Percentiles rank a stretch among this genome's conserved stretches.
phyloP scores from a whole-genome alignment of 1,140 invertebrate species.

The Galleria mellonella region DNA sequence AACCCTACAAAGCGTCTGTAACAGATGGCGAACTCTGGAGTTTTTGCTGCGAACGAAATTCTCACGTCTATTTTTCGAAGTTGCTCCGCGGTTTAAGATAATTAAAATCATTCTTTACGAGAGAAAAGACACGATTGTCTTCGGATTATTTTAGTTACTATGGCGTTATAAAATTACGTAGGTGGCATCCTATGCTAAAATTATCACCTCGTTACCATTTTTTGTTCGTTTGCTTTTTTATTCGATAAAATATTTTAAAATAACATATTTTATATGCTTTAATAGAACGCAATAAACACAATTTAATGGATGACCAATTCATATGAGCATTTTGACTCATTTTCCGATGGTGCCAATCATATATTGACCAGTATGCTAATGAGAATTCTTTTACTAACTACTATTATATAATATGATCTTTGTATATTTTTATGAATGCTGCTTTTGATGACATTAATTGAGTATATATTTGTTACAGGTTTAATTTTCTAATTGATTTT shows the following conservation, averaged over 20 bases:
- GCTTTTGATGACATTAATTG: too few relatives aligned
- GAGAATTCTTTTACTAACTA: too few relatives aligned
- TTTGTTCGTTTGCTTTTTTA: slow-evolving; percentile 4
- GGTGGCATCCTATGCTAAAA: too few relatives aligned
- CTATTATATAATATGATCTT: too few relatives aligned
- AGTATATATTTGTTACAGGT: too few relatives aligned
- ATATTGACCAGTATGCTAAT: slow-evolving; percentile 30
- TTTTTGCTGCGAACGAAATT: slow-evolving; percentile 28
- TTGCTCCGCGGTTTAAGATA: slow-evolving; percentile 1
- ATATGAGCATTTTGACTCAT: slow-evolving; percentile 27
- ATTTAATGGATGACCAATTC: slow-evolving; percentile 17
- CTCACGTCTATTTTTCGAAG: slow-evolving; percentile 23
- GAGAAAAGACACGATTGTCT: slow-evolving; percentile 7
- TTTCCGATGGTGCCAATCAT: slow-evolving; percentile 21
- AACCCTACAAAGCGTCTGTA: slow-evolving; percentile 14
- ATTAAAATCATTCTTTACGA: slow-evolving; percentile 5
- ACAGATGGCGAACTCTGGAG: slow-evolving; percentile 29
- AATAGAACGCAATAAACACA: slow-evolving; percentile 19
- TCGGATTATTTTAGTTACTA: too few relatives aligned
- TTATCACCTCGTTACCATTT: too few relatives aligned
- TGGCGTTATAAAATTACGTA: too few relatives aligned
- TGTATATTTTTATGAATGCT: too few relatives aligned
- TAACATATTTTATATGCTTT: neutral
- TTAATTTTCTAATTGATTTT: too few relatives aligned
- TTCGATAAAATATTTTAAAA: slow-evolving; percentile 3